A percentile compares a stretch with the other conserved stretches of the same genome.
These are phyloP conservation scores for Antedon mediterranea DNA, from an alignment of 53 echinoderm and acorn worm species.

Conservation along the genomic window DNA sequence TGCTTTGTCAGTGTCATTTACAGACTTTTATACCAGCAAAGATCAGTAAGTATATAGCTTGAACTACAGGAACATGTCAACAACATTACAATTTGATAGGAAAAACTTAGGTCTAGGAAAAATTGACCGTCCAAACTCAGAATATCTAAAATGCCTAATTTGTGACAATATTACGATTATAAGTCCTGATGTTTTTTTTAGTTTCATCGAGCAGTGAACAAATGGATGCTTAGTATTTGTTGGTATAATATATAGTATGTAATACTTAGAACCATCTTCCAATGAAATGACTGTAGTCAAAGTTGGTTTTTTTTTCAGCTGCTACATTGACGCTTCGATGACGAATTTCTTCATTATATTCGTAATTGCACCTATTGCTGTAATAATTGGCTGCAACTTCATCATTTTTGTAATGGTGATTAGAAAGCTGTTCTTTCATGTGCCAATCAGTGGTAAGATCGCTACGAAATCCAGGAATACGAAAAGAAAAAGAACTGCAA, in stretches of 20 bases:
- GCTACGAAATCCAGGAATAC: neutral
- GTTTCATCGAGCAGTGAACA: too few species aligned
- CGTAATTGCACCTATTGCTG: neutral
- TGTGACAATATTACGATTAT: too few species aligned
- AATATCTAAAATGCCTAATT: too few species aligned
- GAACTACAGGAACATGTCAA: too few species aligned
- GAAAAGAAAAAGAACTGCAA: neutral
- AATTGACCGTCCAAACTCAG: too few species aligned
- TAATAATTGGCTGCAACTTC: neutral
- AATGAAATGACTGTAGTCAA: too few species aligned
- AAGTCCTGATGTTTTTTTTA: too few species aligned
- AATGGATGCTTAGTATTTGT: too few species aligned
- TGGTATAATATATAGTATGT: too few species aligned
- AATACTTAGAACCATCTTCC: too few species aligned
- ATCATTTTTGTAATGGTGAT: neutral
- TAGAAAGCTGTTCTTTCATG: neutral
- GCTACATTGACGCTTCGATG: neutral
- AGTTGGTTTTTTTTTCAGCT: neutral
- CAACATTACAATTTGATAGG: too few species aligned
- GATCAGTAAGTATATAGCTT: neutral
- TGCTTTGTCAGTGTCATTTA: neutral
- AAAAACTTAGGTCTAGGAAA: too few species aligned
- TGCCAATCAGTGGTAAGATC: neutral
- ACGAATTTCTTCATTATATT: neutral
- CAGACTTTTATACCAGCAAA: neutral